A percentile compares a stretch with the other conserved stretches of the same genome.
Evolutionary conservation across 2,888 invertebrate species (phyloP).

Genomic region (Dolichomitus sp.): DNA sequence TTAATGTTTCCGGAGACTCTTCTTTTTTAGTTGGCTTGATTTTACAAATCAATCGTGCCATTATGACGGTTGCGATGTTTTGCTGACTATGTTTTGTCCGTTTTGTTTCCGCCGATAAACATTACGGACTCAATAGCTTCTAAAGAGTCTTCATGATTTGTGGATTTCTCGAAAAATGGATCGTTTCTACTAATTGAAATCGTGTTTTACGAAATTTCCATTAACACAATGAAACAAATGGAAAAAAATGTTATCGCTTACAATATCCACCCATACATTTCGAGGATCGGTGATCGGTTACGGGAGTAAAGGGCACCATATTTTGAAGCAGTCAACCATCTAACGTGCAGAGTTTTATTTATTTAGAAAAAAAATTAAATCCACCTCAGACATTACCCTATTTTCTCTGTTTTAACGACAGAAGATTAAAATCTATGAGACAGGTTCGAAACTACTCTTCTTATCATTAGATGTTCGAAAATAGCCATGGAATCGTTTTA

Average conservation of each 20-base stretch:
- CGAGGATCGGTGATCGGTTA: not conserved
- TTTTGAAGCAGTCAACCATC: conserved; percentile 38
- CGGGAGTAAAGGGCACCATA: not conserved
- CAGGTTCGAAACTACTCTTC: conserved; percentile 6
- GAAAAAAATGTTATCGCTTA: not conserved
- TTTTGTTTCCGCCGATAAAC: too few relatives aligned
- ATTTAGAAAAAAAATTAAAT: conserved; percentile 17
- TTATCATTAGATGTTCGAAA: not conserved
- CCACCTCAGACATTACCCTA: conserved; percentile 35
- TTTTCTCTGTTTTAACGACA: conserved; percentile 10
- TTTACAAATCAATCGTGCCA: too few relatives aligned
- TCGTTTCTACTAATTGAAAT: not conserved
- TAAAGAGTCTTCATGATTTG: too few relatives aligned
- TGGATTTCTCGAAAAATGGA: not conserved
- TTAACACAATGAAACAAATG: too few relatives aligned
- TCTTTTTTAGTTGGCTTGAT: too few relatives aligned
- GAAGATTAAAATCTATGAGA: conserved; percentile 31
- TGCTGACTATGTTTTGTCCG: too few relatives aligned
- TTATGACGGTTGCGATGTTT: too few relatives aligned
- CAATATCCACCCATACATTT: not conserved
- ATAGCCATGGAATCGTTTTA: conserved; percentile 69
- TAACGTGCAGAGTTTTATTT: conserved; percentile 38
- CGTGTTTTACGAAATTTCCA: too few relatives aligned
- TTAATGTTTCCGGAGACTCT: too few relatives aligned
- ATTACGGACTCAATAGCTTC: too few relatives aligned